Base-by-base conservation (phyloP, 2,797 vertebrate genomes). In the Petrocephalus sullivani region DNA sequence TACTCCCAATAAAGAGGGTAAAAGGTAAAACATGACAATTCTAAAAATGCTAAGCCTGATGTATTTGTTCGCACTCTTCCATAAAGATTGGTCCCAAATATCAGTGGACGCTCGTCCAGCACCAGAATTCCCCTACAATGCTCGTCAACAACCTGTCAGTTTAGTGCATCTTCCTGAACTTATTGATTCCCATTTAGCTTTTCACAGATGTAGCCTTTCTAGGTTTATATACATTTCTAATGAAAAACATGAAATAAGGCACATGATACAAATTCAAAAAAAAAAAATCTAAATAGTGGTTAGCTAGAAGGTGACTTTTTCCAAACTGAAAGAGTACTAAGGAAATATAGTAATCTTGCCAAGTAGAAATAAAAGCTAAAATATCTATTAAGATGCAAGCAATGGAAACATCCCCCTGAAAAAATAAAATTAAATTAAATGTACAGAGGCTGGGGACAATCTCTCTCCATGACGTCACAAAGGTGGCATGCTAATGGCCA, bases 41-140 rank as follows among this genome's bases (percentile, higher is more conserved):
- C 61, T 33, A 58, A 83, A 16, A 16, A 89, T 53, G 67, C 21
- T 87, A 14, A 46, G 33, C 21, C 37, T 49, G 16, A 28, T 60
- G 67, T 53, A 28, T 54, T 56, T 58, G 71, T 67, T 88, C 67
- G 37, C 87, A n/a, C 8, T 1, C 54, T 49, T 89, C 53, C 75
- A 87, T 91, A 92, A 94, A 93, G 91, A 91, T 91, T 91, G 87
- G 58, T 86, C 89, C 89, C 23, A 84, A 89, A 91, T 88, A 81
- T 87, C 85, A 78, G 37, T n/a, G 51, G 81, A 90, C 86, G 57
- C 58, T 81, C 53, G 8, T 33, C 1, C 16, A 46, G 85, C n/a
- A 41, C 88, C 89, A 88, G 88, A 8, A 58, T 46, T 21, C 19
- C 28, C 85, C 53, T n/a, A 16, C 83, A 1, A 85, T 0, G 53